Base-by-base conservation (phyloP, 2,113 vertebrate genomes). In the Ia io region DNA sequence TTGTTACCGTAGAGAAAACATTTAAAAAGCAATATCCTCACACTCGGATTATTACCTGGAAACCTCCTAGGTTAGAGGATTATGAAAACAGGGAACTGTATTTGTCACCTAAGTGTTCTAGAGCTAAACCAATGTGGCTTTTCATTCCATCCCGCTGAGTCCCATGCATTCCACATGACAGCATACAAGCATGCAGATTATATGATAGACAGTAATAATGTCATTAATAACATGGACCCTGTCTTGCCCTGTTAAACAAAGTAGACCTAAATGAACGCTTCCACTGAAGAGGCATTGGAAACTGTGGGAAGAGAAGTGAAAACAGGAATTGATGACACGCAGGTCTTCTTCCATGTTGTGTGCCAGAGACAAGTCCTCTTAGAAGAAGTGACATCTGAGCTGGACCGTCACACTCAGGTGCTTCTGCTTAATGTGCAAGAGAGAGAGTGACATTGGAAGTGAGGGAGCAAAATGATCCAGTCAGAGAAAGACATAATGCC, bases 271-370 rank as follows among this genome's bases (percentile, higher is more conserved):
- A 61, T 14, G 40, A 51, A 63, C 2, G 10, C 11, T 13, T 30
- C 32, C 25, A 13, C 16, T 2, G 5, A 30, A 82, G 67, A 83
- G 35, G 9, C 14, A 32, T 42, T 47, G 18, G 14, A 51, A 79
- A 25, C 9, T 44, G 6, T 53, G 8, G 7, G 9, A 42, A 13
- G 14, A 67, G 18, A 28, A 17, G 13, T 4, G 1, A 70, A 47
- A 30, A 1, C 32, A 42, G 42, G 53, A 35, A 23, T 11, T 10
- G 2, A 56, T 42, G 7, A 3, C 1, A 2, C 0, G 0, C 51
- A n/a, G 9, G 6, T 9, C 67, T 8, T 8, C n/a, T 47, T 90
- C 73, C 11, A 0, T 12, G 22, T 12, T 0, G 0, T 10, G 30
- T 5, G 5, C 22, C 37, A 23, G 35, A 6, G 8, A 10, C 16